Percentiles rank a stretch among this genome's conserved stretches.
Conservation (phyloP, 2,797 vertebrate species). For the Pyrocephalus nanus region DNA sequence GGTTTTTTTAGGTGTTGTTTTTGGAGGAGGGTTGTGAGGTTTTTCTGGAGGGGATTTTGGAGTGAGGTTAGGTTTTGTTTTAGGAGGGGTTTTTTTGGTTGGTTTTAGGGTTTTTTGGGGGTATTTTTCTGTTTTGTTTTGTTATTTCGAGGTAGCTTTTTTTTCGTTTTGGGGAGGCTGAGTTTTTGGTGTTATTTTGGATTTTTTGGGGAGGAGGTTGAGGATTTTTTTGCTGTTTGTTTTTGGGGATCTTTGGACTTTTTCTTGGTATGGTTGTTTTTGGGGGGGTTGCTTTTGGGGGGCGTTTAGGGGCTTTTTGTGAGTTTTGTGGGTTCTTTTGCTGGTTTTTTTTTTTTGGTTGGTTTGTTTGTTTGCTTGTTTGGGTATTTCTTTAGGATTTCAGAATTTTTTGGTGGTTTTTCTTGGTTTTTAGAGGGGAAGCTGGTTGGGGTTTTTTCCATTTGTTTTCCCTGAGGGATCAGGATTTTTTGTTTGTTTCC, state of each 20-base stretch:
- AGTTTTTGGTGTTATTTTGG: background rate
- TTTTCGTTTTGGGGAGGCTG: background rate
- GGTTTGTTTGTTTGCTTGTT: fast-evolving
- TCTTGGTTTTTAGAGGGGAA: background rate
- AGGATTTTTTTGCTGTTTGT: background rate
- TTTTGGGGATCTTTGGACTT: background rate
- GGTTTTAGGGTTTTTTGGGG: background rate
- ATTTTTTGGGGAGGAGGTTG: background rate
- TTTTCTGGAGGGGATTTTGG: background rate
- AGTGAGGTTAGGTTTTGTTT: background rate
- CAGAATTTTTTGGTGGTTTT: background rate
- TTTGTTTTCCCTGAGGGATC: background rate
- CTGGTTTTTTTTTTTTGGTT: too few species aligned
- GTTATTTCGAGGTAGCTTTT: background rate
- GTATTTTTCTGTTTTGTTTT: background rate
- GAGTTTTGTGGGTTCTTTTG: background rate
- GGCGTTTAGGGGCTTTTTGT: background rate
- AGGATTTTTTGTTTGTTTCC: background rate
- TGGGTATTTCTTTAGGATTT: background rate
- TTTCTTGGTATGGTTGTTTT: background rate
- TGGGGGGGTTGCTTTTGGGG: background rate
- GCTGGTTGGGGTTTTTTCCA: background rate
- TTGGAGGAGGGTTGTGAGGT: background rate
- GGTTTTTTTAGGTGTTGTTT: background rate
- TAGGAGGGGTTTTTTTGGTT: too few species aligned